phyloP scores from a whole-genome alignment of 37 sponge, comb jelly and placozoan species.

The Halichondria panicea region DNA sequence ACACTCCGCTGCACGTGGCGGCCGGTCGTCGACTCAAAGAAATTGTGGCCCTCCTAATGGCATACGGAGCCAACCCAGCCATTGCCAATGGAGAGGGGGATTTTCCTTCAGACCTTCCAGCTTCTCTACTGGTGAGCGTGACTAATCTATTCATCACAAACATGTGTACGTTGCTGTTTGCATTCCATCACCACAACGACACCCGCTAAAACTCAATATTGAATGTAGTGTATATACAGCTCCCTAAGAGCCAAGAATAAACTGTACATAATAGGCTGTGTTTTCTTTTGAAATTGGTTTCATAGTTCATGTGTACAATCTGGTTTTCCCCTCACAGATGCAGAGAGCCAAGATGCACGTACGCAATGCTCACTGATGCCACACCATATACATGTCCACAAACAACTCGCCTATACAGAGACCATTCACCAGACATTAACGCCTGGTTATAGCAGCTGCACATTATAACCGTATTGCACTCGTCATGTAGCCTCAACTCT shows the following conservation, averaged over 20 bases:
- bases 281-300: not conserved
- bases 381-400: not conserved
- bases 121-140: conserved; percentile 60
- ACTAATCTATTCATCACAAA: not conserved
- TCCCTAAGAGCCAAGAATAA: not conserved
- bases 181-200: not conserved
- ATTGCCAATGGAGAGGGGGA: conserved; percentile 83
- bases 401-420: too few relatives aligned
- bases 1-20: conserved; percentile 88
- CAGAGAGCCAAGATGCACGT: conserved; percentile 67
- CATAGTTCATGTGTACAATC: not conserved
- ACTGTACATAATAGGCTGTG: not conserved
- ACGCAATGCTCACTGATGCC: conserved; percentile 44
- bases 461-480: too few relatives aligned
- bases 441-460: too few relatives aligned
- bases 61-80: conserved; percentile 83
- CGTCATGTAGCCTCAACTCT: too few relatives aligned
- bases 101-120: conserved; percentile 76
- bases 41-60: conserved; percentile 86
- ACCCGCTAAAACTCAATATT: not conserved
- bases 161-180: not conserved
- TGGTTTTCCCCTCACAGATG: conserved; percentile 28
- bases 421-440: too few relatives aligned
- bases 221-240: not conserved
- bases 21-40: conserved; percentile 83